Conservation (phyloP, 35 echinoderm and acorn worm genomes). For the Ophioderma brevispina region DNA sequence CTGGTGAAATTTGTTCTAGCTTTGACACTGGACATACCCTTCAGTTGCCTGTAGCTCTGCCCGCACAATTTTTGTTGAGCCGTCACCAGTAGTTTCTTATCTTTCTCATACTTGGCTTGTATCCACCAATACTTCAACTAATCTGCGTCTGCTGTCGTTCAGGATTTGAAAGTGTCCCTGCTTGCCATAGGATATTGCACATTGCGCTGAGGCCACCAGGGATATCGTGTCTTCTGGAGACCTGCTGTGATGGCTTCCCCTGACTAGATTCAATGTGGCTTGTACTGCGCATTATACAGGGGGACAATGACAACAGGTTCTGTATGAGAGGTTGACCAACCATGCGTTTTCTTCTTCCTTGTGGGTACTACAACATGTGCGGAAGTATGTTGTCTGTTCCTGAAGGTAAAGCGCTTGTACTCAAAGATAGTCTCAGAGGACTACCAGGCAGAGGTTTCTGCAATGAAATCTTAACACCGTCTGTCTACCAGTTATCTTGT, state of each 20-base stretch:
- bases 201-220: no score
- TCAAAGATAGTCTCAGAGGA: conserved; percentile 3
- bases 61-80: no score
- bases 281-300: conserved; percentile 81
- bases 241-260: neutral
- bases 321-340: conserved; percentile 84
- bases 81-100: no score
- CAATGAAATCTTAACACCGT: conserved; percentile 19
- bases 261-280: conserved; percentile 25
- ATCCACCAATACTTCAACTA: no score
- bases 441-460: neutral
- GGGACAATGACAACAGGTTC: conserved; percentile 64
- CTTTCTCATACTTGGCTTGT: no score
- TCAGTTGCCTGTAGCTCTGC: no score
- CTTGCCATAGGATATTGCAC: no score
- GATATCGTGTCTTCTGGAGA: no score
- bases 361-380: conserved; percentile 3
- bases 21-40: no score
- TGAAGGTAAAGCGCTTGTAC: conserved; percentile 21
- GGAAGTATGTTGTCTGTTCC: neutral
- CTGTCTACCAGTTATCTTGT: neutral
- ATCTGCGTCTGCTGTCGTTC: no score
- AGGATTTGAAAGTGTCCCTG: no score
- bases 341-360: conserved; percentile 74
- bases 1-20: no score